These are phyloP conservation scores for Drosophila pegasa DNA, from an alignment of 2,888 invertebrate species.

Conservation along the genomic window DNA sequence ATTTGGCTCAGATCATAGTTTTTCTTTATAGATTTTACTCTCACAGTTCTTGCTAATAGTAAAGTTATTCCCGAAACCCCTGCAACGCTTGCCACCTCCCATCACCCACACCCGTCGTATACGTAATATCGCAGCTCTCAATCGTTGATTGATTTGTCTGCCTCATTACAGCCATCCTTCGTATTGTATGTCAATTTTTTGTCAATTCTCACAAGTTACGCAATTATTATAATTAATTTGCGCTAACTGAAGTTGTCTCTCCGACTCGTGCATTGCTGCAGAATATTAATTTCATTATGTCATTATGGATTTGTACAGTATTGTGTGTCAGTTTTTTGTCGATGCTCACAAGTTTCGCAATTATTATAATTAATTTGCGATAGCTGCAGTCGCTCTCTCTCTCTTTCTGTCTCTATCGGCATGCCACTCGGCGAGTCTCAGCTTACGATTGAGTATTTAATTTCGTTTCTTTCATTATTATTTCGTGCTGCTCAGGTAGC, in stretches of 20 bases:
- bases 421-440: not conserved
- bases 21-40: too few relatives aligned
- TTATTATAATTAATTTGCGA: constrained; percentile 7
- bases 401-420: too few relatives aligned
- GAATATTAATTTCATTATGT: not conserved
- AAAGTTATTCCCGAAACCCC: too few relatives aligned
- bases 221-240: not conserved
- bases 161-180: not conserved
- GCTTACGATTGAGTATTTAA: constrained; percentile 9
- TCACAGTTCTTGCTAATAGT: too few relatives aligned
- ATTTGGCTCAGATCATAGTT: too few relatives aligned
- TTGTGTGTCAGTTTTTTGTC: not conserved
- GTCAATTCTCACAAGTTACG: not conserved
- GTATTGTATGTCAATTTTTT: not conserved
- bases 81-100: too few relatives aligned
- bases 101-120: too few relatives aligned
- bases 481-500: constrained; percentile 1
- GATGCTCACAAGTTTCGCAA: not conserved
- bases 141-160: not conserved
- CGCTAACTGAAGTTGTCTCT: not conserved
- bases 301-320: not conserved
- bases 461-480: constrained; percentile 8
- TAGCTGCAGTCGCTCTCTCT: not conserved
- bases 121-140: not conserved
- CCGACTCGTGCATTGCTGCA: too few relatives aligned